These are phyloP conservation scores for Barnardius zonarius DNA, from an alignment of 2,113 vertebrate species.

Conservation along the genomic window DNA sequence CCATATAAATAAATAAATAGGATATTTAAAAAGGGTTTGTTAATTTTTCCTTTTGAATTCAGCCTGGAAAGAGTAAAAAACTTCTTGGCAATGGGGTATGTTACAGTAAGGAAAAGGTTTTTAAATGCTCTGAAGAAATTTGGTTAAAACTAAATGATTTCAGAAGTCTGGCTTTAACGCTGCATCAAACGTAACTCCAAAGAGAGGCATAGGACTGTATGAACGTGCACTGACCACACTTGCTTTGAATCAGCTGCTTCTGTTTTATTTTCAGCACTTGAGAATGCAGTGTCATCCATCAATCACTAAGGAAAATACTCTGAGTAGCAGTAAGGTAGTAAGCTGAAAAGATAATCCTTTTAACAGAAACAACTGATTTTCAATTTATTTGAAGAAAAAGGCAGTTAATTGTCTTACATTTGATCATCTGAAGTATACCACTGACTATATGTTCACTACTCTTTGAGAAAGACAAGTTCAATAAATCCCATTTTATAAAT, in stretches of 20 bases:
- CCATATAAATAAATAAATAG: background rate
- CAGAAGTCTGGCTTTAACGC: background rate
- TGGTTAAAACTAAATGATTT: background rate
- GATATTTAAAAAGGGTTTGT: background rate
- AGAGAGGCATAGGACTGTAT: background rate
- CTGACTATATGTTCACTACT: fast-evolving
- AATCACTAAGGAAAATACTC: background rate
- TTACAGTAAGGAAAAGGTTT: background rate
- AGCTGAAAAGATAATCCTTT: background rate
- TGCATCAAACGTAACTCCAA: background rate
- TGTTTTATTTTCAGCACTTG: background rate
- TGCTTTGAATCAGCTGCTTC: background rate
- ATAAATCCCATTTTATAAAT: background rate
- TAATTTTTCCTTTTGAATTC: background rate
- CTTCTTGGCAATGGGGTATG: fast-evolving
- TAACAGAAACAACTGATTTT: background rate
- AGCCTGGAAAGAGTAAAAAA: background rate
- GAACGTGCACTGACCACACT: background rate
- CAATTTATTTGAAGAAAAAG: background rate
- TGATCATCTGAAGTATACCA: background rate
- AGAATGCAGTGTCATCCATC: background rate
- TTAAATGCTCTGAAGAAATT: background rate
- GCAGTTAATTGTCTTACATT: fast-evolving
- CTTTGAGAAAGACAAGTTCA: background rate
- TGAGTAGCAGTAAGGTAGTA: background rate